These are phyloP conservation scores for Artibeus jamaicensis DNA, from an alignment of 2,797 vertebrate species.

Conservation along the genomic window DNA sequence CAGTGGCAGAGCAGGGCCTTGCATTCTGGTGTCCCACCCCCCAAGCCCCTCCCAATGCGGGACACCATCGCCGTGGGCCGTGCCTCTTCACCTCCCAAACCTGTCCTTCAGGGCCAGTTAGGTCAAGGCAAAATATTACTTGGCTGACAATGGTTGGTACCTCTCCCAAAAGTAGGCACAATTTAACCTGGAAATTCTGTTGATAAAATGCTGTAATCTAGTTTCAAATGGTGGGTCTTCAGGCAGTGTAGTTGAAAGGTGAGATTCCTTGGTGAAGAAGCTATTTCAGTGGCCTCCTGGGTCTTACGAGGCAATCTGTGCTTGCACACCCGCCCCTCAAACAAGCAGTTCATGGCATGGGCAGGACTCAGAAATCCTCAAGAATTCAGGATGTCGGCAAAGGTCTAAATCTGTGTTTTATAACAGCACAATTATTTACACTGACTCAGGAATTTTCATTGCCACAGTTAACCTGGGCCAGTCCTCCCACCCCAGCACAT, in stretches of 20 bases:
- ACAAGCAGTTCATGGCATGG: conserved; percentile 15
- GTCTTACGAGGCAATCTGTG: neutral
- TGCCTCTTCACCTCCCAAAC: neutral
- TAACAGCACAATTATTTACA: conserved; percentile 63
- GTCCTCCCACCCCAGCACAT: neutral
- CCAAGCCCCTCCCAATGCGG: neutral
- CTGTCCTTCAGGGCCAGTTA: neutral
- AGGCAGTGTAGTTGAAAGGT: neutral
- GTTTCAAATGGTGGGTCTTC: neutral
- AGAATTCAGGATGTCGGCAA: conserved; percentile 69
- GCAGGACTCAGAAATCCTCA: conserved; percentile 61
- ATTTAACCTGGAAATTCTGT: neutral
- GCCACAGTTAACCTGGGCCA: conserved; percentile 9
- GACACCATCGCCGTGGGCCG: too few species aligned
- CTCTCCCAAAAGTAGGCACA: neutral
- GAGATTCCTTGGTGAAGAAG: neutral
- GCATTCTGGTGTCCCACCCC: neutral
- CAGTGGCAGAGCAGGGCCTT: neutral
- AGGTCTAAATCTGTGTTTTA: conserved; percentile 63
- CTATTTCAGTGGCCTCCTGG: neutral
- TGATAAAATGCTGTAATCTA: neutral
- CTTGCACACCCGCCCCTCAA: conserved; percentile 22
- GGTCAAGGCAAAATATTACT: neutral
- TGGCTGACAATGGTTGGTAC: neutral
- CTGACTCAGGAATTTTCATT: conserved; percentile 57